phyloP scores from a whole-genome alignment of 2,888 invertebrate genomes.

The Dryobota labecula region DNA sequence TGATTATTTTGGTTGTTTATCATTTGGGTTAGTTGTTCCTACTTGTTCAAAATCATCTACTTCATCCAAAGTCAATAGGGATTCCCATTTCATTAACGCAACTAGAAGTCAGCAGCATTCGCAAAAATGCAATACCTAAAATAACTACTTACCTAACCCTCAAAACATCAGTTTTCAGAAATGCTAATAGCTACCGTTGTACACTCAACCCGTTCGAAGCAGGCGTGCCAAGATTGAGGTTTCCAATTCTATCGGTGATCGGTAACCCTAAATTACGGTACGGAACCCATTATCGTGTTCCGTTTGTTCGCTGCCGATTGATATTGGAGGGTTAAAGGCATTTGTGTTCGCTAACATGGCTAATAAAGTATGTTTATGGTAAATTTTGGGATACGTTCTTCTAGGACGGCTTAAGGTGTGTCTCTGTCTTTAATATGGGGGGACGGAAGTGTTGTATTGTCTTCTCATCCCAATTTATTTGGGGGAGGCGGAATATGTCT shows the following conservation, averaged over 20 bases:
- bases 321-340: constrained; percentile 72
- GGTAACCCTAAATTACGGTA: constrained; percentile 79
- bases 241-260: constrained; percentile 79
- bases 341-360: constrained; percentile 58
- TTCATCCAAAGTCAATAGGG: no score
- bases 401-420: not conserved
- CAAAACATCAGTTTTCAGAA: constrained; percentile 39
- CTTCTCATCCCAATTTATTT: no score
- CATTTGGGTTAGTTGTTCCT: no score
- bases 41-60: no score
- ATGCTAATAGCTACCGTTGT: constrained; percentile 65
- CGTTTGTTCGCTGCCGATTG: constrained; percentile 75
- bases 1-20: no score
- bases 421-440: not conserved
- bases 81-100: no score
- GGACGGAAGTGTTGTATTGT: not conserved
- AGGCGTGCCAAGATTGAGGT: constrained; percentile 76
- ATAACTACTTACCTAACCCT: not conserved
- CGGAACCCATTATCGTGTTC: constrained; percentile 74
- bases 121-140: no score
- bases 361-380: constrained; percentile 63
- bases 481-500: no score
- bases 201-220: constrained; percentile 59
- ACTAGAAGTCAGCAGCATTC: no score
- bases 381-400: constrained; percentile 14